Conservation (phyloP, 2,888 invertebrate species). For the Acanthosepion esculentum region DNA sequence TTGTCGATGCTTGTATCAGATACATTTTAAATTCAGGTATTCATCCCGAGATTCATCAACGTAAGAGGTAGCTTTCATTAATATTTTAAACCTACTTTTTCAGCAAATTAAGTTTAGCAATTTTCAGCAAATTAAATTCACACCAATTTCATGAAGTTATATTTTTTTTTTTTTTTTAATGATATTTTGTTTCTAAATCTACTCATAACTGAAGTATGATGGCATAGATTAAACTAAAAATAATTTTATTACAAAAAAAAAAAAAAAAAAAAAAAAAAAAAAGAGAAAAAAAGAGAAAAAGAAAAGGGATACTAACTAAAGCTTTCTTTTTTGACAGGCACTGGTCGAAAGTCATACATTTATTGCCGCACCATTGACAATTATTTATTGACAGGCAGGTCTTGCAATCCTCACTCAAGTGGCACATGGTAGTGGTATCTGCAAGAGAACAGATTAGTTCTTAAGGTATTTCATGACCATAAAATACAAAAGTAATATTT, state of each 20-base stretch:
- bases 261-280: not conserved
- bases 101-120: not conserved
- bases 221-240: no score
- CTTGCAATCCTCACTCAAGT: slow-evolving; percentile 58
- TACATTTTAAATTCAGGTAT: not conserved
- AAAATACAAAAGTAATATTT: not conserved
- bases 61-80: not conserved
- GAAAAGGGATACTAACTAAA: not conserved
- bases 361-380: slow-evolving; percentile 63
- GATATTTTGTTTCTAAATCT: no score
- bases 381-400: slow-evolving; percentile 58
- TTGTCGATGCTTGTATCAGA: no score
- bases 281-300: not conserved
- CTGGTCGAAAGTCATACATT: slow-evolving; percentile 49
- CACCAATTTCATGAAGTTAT: no score
- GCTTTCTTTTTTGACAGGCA: not conserved
- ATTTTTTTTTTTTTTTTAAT: no score
- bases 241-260: no score
- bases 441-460: slow-evolving; percentile 49
- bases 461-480: not conserved
- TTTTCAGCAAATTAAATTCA: no score
- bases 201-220: no score
- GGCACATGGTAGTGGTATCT: slow-evolving; percentile 60
- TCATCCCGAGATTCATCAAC: not conserved
- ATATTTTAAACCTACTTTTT: not conserved